Base-by-base conservation (phyloP, 1,140 invertebrate genomes). In the Hyles vespertilio region DNA sequence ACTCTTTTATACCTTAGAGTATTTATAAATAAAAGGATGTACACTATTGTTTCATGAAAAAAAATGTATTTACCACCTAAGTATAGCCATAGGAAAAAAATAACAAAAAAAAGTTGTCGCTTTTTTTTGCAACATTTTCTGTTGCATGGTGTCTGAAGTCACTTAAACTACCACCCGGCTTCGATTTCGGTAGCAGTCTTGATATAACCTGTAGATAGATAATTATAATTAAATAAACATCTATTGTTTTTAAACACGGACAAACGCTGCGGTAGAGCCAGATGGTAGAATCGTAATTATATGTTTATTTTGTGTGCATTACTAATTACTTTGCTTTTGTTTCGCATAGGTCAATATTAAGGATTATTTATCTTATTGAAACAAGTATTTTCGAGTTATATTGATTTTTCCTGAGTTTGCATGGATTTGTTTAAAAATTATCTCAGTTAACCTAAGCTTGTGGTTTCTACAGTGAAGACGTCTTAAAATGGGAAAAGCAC, bases 401-500 rank as follows among this genome's bases (percentile, higher is more conserved):
- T n/a, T n/a, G n/a, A n/a, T 50, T 4, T 50, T 50, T 12, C 48
- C 48, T 2, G 48, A 50, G 48, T 50, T 11, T 50, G 12, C 44
- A 34, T 52, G 32, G 32, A n/a, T 33, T 52, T 52, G n/a, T 10
- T 52, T 9, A 34, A 3, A 34, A 22, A 43, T 1, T 11, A 54
- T 43, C 3, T 45, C n/a, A 51, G 8, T 43, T 43, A 43, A 10
- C 1, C 34, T 54, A 12, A 48, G n/a, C 5, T 48, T 22, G 46
- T 48, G 3, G 12, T 48, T 22, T n/a, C n/a, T 8, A 3, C 12
- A 54, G 3, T 54, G 2, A 54, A 54, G 52, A 54, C 36, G 32
- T 54, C 8, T 54, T 54, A 43, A 54, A 54, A 54, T 54, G 2
- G 36, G 34, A 54, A 54, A 54, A 43, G 52, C 6, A 12, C 5